These are phyloP conservation scores for Oreocharis arfaki DNA, from an alignment of 2,113 vertebrate genomes.

Conservation along the genomic window DNA sequence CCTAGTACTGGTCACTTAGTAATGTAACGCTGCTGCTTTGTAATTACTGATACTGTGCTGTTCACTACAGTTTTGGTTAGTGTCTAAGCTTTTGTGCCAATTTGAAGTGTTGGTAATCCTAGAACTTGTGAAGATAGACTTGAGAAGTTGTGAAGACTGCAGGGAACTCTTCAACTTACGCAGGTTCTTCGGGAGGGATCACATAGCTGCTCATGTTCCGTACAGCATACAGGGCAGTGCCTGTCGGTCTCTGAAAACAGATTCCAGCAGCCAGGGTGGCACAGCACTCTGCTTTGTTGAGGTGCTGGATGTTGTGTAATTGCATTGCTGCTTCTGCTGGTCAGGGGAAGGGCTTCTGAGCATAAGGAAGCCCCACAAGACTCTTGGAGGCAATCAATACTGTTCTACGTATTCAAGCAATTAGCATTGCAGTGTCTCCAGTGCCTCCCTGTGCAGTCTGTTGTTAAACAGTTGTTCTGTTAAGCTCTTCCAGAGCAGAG, in stretches of 20 bases:
- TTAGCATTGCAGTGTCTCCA: not conserved
- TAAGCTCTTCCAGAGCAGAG: not conserved
- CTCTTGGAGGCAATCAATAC: not conserved
- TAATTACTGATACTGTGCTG: not conserved
- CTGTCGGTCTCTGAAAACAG: accelerated
- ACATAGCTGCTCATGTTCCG: not conserved
- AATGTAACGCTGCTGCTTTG: not conserved
- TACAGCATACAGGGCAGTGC: accelerated
- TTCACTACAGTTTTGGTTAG: not conserved
- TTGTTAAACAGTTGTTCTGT: not conserved
- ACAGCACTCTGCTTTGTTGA: not conserved
- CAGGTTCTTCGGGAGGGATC: not conserved
- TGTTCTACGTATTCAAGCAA: not conserved
- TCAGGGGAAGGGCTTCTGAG: not conserved
- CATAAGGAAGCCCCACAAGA: not conserved
- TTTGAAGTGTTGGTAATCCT: not conserved
- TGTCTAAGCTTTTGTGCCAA: not conserved
- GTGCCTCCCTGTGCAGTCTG: not conserved
- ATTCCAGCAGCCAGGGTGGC: not conserved
- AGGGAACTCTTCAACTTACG: not conserved
- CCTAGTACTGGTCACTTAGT: not conserved
- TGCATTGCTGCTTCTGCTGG: not conserved
- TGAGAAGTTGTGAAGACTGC: not conserved
- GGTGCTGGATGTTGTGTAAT: not conserved
- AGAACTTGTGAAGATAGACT: not conserved